Evolutionary conservation across 1,140 invertebrate species (phyloP), one percentile per base, ranked within the genome.

Genomic region (Ceratina calcarata): DNA sequence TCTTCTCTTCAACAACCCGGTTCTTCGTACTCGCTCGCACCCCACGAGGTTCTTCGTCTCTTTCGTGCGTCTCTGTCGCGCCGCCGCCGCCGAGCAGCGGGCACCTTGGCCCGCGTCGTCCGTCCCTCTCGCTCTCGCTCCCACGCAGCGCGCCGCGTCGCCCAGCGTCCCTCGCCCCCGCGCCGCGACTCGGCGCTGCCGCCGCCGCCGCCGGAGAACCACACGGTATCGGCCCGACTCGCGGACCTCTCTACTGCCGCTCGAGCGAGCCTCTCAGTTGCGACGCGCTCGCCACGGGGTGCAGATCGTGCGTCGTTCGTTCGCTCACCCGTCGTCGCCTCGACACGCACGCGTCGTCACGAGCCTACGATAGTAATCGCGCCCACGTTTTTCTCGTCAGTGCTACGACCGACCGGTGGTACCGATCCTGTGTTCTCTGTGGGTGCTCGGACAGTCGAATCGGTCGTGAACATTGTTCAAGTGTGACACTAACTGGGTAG

Each of bases 201-300:
- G 27, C 64, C 73, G 68, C 68, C 79, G 74, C 74, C 12, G 66
- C 79, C 37, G 37, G 37, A 45, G 37, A 24, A 76, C 24, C 72
- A 62, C 78, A 78, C 74, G 74, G 68, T 81, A 71, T 77, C 80
- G 80, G 70, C 55, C 83, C 81, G 81, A 71, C 81, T 82, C 84
- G 81, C 84, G 84, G 73, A 81, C 60, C 71, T 73, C 65, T 70
- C 83, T 72, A 79, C 76, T 71, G 84, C 76, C 80, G 83, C 60
- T 80, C 85, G 85, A 80, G 57, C 74, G 84, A 80, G 81, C 83
- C 89, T 89, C 87, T 93, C 91, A 93, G 92, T 93, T 91, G 92
- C 91, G 92, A 92, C 92, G 92, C 92, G 92, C 91, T 91, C 91
- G 90, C 91, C 92, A 92, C 91, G 89, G 92, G 91, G 91, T 91